phyloP scores from a whole-genome alignment of 2,797 vertebrate genomes.

The Syndactyla subalaris region DNA sequence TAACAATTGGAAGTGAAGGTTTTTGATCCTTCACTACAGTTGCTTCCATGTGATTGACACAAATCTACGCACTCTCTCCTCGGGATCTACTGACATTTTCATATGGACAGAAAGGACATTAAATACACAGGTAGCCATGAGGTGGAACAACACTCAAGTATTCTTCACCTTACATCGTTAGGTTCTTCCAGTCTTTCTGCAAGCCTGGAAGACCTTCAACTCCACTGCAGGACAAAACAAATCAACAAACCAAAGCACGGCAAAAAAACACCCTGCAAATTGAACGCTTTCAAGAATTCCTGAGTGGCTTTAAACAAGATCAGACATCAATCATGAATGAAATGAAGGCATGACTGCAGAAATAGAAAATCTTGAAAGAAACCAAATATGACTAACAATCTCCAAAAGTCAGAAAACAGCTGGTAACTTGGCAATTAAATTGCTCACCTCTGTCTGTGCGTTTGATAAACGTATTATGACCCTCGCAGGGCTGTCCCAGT shows the following conservation, averaged over 20 bases:
- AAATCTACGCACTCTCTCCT: neutral
- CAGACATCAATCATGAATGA: neutral
- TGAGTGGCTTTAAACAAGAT: neutral
- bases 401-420: neutral
- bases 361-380: neutral
- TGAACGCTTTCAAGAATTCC: neutral
- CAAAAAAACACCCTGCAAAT: neutral
- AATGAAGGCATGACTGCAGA: neutral
- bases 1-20: neutral
- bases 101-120: neutral
- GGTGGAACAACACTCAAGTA: neutral
- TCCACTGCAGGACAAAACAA: neutral
- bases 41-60: neutral
- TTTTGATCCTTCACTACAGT: neutral
- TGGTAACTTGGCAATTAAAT: neutral
- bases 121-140: neutral
- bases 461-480: constrained; percentile 84
- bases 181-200: neutral
- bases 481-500: constrained; percentile 83
- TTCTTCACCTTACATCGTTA: neutral
- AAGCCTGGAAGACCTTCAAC: neutral
- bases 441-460: constrained; percentile 83
- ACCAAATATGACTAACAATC: neutral
- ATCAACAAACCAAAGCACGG: neutral
- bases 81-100: neutral